phyloP scores from a whole-genome alignment of 2,113 vertebrate species.

The Callocephalon fimbriatum region DNA sequence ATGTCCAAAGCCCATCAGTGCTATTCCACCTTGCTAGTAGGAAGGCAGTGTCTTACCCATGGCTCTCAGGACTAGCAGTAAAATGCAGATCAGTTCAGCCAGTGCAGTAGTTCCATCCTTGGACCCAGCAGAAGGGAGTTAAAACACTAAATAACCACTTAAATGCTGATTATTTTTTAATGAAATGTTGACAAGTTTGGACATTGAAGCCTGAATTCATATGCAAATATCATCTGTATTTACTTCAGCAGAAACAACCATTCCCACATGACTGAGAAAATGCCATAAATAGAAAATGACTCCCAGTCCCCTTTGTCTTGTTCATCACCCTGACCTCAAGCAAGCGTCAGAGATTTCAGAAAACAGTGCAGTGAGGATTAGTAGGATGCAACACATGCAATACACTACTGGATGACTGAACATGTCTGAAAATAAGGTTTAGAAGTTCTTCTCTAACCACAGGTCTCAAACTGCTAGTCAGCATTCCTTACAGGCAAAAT shows the following conservation, averaged over 20 bases:
- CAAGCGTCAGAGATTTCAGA: neutral
- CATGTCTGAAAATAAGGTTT: neutral
- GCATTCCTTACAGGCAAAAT: neutral
- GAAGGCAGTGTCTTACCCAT: neutral
- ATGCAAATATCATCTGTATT: neutral
- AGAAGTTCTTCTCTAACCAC: neutral
- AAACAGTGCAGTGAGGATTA: neutral
- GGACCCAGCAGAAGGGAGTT: neutral
- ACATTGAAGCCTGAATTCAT: neutral
- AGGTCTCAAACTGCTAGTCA: neutral
- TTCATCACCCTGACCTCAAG: neutral
- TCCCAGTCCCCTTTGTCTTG: neutral
- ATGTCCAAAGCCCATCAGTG: neutral
- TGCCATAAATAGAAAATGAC: neutral
- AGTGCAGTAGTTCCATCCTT: neutral
- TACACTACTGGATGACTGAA: neutral
- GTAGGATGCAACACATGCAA: neutral
- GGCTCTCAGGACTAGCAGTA: neutral
- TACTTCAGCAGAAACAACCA: neutral
- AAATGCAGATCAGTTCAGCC: neutral
- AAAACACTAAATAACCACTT: neutral
- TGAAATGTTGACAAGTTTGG: neutral
- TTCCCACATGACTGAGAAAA: neutral
- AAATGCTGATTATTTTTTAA: neutral
- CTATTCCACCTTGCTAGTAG: neutral